phyloP scores from a whole-genome alignment of 2,113 vertebrate species.

The Elanoides forficatus region DNA sequence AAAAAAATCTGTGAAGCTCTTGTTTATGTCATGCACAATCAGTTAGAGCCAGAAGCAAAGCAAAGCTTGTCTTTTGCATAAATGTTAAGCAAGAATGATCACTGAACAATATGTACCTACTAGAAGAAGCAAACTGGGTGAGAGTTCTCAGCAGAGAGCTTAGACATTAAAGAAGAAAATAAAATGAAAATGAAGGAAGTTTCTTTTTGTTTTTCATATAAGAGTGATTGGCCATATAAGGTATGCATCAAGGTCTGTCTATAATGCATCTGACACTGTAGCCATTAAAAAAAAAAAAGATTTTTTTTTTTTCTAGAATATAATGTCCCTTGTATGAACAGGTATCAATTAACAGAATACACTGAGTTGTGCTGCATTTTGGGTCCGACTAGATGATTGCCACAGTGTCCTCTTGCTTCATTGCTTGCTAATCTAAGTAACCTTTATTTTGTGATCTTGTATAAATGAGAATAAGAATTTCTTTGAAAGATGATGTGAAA shows the following conservation, averaged over 20 bases:
- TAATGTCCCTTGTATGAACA: neutral
- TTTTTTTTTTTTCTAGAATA: neutral
- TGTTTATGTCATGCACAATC: neutral
- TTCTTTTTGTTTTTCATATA: neutral
- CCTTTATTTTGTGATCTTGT: neutral
- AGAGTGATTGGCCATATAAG: neutral
- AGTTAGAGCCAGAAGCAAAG: neutral
- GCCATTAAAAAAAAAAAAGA: neutral
- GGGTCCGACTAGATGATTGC: neutral
- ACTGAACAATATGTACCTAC: neutral
- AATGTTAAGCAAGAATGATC: neutral
- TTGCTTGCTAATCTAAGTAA: neutral
- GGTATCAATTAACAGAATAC: neutral
- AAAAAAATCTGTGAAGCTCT: neutral
- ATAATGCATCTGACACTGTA: neutral
- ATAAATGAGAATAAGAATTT: neutral
- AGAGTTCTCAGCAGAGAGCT: neutral
- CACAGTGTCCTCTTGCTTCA: neutral
- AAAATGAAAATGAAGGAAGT: neutral
- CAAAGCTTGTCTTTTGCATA: neutral
- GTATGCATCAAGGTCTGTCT: neutral
- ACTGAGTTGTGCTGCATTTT: neutral
- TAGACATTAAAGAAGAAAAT: neutral
- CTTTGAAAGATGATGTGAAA: neutral
- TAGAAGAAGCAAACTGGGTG: neutral